These are phyloP conservation scores for Drosophila paranaensis DNA, from an alignment of 2,888 invertebrate genomes.

Conservation along the genomic window DNA sequence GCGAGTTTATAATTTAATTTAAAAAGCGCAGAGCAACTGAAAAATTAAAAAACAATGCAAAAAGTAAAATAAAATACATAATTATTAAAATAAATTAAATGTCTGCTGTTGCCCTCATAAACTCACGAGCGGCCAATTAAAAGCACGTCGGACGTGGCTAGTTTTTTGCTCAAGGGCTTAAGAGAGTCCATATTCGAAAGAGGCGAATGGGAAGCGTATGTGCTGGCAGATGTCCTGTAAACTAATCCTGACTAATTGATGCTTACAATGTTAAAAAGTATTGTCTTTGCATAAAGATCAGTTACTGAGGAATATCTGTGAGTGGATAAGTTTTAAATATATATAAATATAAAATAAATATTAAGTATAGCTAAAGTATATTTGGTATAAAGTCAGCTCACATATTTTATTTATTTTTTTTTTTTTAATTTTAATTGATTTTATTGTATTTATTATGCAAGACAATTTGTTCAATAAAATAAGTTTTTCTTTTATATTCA, in stretches of 20 bases:
- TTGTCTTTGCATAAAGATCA: too few relatives aligned
- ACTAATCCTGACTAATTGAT: too few relatives aligned
- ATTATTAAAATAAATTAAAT: slow-evolving; percentile 81
- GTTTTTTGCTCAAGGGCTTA: slow-evolving; percentile 49
- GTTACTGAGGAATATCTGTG: too few relatives aligned
- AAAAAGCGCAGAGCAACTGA: slow-evolving; percentile 60
- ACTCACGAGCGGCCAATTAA: slow-evolving; percentile 77
- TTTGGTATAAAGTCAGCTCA: neutral
- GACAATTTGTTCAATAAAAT: too few relatives aligned
- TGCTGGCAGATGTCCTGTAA: slow-evolving; percentile 4
- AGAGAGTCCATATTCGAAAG: slow-evolving; percentile 17
- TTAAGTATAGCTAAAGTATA: too few relatives aligned
- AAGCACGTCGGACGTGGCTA: slow-evolving; percentile 52
- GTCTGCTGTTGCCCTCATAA: slow-evolving; percentile 77
- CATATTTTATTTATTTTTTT: too few relatives aligned
- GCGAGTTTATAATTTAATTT: slow-evolving; percentile 78
- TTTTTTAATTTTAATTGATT: too few relatives aligned
- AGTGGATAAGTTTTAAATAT: too few relatives aligned
- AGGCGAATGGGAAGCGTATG: neutral
- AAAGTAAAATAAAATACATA: slow-evolving; percentile 39
- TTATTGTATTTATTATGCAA: too few relatives aligned
- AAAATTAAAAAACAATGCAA: slow-evolving; percentile 21
- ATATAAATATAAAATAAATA: neutral
- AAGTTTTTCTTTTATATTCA: neutral
- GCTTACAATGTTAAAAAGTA: too few relatives aligned